Evolutionary conservation across 1,140 invertebrate species (phyloP), one percentile per base, ranked within the genome.

Genomic region (Microplitis demolitor): DNA sequence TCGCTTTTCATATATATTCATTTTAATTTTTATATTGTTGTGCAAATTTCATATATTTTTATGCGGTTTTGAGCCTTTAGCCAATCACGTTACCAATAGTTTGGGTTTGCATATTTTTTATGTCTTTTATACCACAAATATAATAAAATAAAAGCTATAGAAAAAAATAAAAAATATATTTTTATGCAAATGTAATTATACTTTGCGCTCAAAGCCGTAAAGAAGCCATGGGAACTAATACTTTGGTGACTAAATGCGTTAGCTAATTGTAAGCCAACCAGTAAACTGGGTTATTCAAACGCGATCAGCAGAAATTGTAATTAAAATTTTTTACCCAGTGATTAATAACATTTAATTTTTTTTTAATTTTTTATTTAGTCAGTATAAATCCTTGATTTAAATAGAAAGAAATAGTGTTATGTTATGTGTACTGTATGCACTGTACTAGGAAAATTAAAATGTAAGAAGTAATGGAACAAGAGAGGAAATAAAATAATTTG

Each of bases 141-240:
- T 14, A 45, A 24, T 5, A 39, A 14, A 45, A 37, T 16, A 31
- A 50, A 31, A 50, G 56, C 16, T 60, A 66, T 50, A 58, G 51
- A 37, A 63, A 56, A 66, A 45, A 37, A 37, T 66, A 60, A 39
- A 58, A 54, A 50, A 35, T n/a, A 66, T 66, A 24, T 35, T 4
- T 34, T 66, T 33, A 56, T 35, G 63, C 24, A 63, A 71, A 54
- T 66, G 16, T 37, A 58, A 72, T 72, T 66, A 72, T 16, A 24
- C 16, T 50, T 72, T 66, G 31, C 16, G 24, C 51, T 45, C 39
- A 60, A 60, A 53, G 66, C 24, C 24, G 16, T 16, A 39, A 58
- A 24, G 63, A 69, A 69, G 64, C 63, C 63, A 72, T 66, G 63
- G 51, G 63, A 60, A 72, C 58, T n/a, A 50, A 45, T 62, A 62